These are phyloP conservation scores for Epinotia demarniana DNA, from an alignment of 2,888 invertebrate genomes.

Conservation along the genomic window DNA sequence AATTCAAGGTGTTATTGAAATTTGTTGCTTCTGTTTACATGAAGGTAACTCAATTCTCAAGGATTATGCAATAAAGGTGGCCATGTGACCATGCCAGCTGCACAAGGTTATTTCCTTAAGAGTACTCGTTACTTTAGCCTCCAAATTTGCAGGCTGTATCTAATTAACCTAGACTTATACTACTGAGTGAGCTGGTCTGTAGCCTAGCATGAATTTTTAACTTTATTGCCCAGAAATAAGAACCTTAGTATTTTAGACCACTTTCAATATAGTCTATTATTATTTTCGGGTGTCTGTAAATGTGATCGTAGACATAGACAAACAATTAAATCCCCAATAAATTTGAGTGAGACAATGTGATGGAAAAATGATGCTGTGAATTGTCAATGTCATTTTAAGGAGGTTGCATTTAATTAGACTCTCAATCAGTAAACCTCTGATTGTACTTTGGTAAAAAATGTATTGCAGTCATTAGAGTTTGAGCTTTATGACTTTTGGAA, in stretches of 20 bases:
- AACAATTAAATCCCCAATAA: neutral
- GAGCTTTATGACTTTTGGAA: neutral
- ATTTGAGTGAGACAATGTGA: neutral
- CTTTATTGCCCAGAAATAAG: neutral
- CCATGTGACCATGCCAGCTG: constrained; percentile 47
- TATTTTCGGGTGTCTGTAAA: neutral
- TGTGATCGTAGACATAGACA: neutral
- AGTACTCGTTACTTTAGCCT: constrained; percentile 28
- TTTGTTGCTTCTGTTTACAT: constrained; percentile 11
- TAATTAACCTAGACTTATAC: neutral
- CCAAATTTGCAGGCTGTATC: constrained; percentile 3
- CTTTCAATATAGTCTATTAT: neutral
- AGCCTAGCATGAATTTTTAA: neutral
- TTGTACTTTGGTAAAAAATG: neutral
- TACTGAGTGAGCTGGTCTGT: neutral
- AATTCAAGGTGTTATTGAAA: constrained; percentile 4
- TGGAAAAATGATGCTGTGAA: neutral
- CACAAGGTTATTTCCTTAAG: constrained; percentile 59
- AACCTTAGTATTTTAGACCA: neutral
- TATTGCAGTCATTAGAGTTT: neutral
- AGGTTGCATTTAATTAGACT: neutral
- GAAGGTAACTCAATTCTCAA: constrained; percentile 15
- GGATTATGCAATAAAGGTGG: constrained; percentile 53
- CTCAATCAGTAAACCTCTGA: neutral
- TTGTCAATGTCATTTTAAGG: neutral